Evolutionary conservation across 2,888 invertebrate genomes (phyloP).

Genomic region (Hedya salicella): DNA sequence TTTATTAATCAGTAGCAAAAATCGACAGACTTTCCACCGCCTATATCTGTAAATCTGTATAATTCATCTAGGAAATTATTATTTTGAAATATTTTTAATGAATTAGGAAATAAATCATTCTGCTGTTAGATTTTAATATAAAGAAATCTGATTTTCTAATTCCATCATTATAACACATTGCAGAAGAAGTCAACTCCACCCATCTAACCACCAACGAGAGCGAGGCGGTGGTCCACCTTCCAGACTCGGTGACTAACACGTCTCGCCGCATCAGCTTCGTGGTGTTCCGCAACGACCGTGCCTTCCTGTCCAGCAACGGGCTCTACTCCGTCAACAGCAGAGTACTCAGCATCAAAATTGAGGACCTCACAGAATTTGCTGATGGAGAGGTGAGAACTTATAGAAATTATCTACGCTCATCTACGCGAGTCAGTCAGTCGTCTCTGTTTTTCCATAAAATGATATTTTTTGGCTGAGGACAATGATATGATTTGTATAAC

Average conservation of each 20-base stretch:
- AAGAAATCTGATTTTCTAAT: background rate
- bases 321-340: constrained; percentile 69
- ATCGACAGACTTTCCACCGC: too few species aligned
- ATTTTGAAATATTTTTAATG: too few species aligned
- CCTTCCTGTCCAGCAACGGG: constrained; percentile 59
- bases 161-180: constrained; percentile 23
- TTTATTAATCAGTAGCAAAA: too few species aligned
- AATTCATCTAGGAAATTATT: too few species aligned
- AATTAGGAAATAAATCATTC: too few species aligned
- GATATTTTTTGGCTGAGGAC: too few species aligned
- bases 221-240: constrained; percentile 74
- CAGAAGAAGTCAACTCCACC: constrained; percentile 61
- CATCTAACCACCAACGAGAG: constrained; percentile 58
- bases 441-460: too few species aligned
- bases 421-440: too few species aligned
- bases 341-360: constrained; percentile 79
- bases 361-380: constrained; percentile 66
- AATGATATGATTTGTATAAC: too few species aligned
- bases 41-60: too few species aligned
- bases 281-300: constrained; percentile 76
- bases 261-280: constrained; percentile 75
- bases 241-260: constrained; percentile 61
- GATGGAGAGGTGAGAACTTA: constrained; percentile 65
- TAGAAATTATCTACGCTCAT: background rate
- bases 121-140: too few species aligned